A percentile compares a stretch with the other conserved stretches of the same genome.
Conservation (phyloP, 2,888 invertebrate genomes). For the Abrostola tripartita region DNA sequence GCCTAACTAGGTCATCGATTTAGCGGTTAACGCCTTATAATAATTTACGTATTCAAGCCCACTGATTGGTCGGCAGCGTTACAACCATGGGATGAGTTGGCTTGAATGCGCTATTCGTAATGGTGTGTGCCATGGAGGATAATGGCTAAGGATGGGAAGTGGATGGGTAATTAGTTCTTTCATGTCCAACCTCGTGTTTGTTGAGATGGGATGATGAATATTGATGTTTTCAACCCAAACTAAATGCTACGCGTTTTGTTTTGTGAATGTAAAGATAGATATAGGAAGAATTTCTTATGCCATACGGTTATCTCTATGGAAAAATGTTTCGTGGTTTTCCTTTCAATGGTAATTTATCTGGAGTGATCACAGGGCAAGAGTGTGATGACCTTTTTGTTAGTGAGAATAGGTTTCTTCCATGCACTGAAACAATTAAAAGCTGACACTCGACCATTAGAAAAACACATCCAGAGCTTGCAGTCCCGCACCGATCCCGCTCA, state of each 20-base stretch:
- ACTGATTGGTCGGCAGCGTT: constrained; percentile 53
- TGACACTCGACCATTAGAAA: constrained; percentile 14
- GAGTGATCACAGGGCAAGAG: too few relatives aligned
- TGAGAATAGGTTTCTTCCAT: too few relatives aligned
- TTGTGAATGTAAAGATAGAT: too few relatives aligned
- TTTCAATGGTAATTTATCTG: too few relatives aligned
- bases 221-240: constrained; percentile 1
- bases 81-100: constrained; percentile 42
- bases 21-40: constrained; percentile 69
- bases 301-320: too few relatives aligned
- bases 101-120: constrained; percentile 31
- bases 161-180: constrained; percentile 40
- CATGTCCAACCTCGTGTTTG: constrained; percentile 15
- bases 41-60: constrained; percentile 63
- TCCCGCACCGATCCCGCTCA: constrained; percentile 1
- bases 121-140: constrained; percentile 19
- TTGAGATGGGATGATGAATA: constrained; percentile 17
- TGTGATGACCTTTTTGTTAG: too few relatives aligned
- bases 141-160: constrained; percentile 26
- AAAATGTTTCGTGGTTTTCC: too few relatives aligned
- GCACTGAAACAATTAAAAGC: background rate
- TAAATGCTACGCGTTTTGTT: too few relatives aligned
- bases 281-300: too few relatives aligned
- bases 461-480: constrained; percentile 32
- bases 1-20: constrained; percentile 67